Evolutionary conservation across 2,888 invertebrate genomes (phyloP).

Genomic region (Habrosyne pyritoides): DNA sequence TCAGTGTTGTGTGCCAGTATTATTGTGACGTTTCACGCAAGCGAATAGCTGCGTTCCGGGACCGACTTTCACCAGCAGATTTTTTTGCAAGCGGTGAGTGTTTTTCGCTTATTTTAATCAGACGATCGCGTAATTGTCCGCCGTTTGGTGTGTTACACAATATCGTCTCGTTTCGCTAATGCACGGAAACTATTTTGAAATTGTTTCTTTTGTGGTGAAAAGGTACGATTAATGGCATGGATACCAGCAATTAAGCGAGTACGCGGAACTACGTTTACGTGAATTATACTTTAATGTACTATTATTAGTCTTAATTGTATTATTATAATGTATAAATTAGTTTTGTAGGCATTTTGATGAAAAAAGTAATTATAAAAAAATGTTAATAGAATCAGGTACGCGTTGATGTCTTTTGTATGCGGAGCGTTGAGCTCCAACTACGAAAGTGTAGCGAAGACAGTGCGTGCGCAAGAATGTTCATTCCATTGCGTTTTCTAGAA

Average conservation of each 20-base stretch:
- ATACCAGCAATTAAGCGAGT: constrained; percentile 16
- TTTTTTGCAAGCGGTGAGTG: constrained; percentile 77
- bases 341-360: constrained; percentile 17
- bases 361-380: constrained; percentile 13
- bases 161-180: constrained; percentile 48
- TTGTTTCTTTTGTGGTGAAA: constrained; percentile 31
- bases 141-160: constrained; percentile 49
- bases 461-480: not conserved
- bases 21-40: constrained; percentile 46
- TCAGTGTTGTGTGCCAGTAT: constrained; percentile 71
- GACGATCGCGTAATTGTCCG: constrained; percentile 59
- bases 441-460: constrained; percentile 13
- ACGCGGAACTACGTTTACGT: constrained; percentile 30
- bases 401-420: constrained; percentile 77
- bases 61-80: constrained; percentile 62
- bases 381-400: constrained; percentile 27
- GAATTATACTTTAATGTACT: constrained; percentile 19
- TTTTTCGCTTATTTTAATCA: constrained; percentile 68
- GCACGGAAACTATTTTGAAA: constrained; percentile 49
- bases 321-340: constrained; percentile 14
- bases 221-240: constrained; percentile 9
- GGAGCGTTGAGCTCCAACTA: constrained; percentile 25
- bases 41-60: constrained; percentile 46
- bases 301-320: constrained; percentile 19
- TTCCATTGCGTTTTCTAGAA: constrained; percentile 1